A percentile compares a stretch with the other conserved stretches of the same genome.
Evolutionary conservation across 2,888 invertebrate genomes (phyloP).

Genomic region (Iphiclides podalirius): DNA sequence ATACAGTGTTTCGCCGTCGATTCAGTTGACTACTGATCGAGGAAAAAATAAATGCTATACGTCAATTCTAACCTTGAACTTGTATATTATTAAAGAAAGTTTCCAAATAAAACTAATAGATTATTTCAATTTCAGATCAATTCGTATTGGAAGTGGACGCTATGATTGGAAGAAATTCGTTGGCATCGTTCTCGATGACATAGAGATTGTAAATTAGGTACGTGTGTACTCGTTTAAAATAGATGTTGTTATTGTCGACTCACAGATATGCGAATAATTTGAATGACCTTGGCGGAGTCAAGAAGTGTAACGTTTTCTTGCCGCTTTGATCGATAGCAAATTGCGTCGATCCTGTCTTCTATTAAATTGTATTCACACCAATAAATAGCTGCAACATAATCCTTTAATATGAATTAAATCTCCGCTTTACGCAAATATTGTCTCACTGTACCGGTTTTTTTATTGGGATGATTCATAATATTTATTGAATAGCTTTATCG

Average conservation of each 20-base stretch:
- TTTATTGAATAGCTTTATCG: slow-evolving; percentile 13
- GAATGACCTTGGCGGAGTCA: slow-evolving; percentile 48
- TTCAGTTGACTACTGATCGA: too few relatives aligned
- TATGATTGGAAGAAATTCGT: slow-evolving; percentile 20
- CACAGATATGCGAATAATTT: slow-evolving; percentile 24
- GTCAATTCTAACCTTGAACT: too few relatives aligned
- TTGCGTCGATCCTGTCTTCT: too few relatives aligned
- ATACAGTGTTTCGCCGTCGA: too few relatives aligned
- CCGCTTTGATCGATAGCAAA: slow-evolving; percentile 42
- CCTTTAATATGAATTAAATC: neutral
- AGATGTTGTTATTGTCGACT: slow-evolving; percentile 24
- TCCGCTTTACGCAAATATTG: slow-evolving; percentile 2
- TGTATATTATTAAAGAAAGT: neutral
- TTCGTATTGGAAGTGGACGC: slow-evolving; percentile 5
- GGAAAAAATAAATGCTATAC: too few relatives aligned
- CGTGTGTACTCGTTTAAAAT: slow-evolving; percentile 20
- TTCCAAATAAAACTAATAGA: neutral
- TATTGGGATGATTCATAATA: slow-evolving; percentile 4
- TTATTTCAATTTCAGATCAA: slow-evolving; percentile 17
- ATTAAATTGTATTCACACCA: too few relatives aligned
- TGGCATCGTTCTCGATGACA: slow-evolving; percentile 17
- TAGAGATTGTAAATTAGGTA: slow-evolving; percentile 23
- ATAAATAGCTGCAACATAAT: too few relatives aligned
- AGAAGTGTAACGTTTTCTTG: slow-evolving; percentile 44
- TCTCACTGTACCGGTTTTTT: slow-evolving; percentile 2